A percentile compares a stretch with the other conserved stretches of the same genome.
Conservation (phyloP, 2,113 vertebrate species). For the Anser cygnoides region DNA sequence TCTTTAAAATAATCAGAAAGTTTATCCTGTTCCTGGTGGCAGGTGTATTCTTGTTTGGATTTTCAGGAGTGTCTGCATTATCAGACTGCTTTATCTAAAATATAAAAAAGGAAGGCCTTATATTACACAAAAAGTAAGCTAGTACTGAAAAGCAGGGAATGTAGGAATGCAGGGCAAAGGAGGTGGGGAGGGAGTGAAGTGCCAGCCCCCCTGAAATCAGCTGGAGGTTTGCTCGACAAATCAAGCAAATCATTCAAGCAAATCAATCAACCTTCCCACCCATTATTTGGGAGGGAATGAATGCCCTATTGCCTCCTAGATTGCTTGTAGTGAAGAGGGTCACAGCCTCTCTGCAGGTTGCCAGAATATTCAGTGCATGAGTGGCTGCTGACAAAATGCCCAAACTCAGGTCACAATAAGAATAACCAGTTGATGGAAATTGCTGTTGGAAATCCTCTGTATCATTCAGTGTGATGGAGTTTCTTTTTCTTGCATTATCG, state of each 20-base stretch:
- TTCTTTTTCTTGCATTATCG: not conserved
- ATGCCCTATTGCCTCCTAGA: not conserved
- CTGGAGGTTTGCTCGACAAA: not conserved
- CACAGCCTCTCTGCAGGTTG: not conserved
- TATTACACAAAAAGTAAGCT: not conserved
- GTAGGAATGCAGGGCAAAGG: not conserved
- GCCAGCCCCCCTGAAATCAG: not conserved
- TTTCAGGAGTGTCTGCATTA: not conserved
- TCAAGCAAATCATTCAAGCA: not conserved
- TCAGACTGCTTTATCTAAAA: not conserved
- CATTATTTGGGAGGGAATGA: not conserved
- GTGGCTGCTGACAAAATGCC: not conserved
- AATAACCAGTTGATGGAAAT: not conserved
- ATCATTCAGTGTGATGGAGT: not conserved
- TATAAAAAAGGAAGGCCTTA: not conserved
- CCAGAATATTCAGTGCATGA: not conserved
- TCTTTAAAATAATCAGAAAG: not conserved
- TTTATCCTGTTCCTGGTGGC: not conserved
- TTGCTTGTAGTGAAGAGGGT: not conserved
- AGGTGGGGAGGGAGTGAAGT: not conserved
- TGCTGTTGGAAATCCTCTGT: not conserved
- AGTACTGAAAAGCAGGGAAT: not conserved
- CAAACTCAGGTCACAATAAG: not conserved
- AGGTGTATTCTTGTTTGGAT: not conserved
- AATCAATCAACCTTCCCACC: not conserved